These are phyloP conservation scores for Cistogaster globosa DNA, from an alignment of 2,888 invertebrate genomes.

Conservation along the genomic window DNA sequence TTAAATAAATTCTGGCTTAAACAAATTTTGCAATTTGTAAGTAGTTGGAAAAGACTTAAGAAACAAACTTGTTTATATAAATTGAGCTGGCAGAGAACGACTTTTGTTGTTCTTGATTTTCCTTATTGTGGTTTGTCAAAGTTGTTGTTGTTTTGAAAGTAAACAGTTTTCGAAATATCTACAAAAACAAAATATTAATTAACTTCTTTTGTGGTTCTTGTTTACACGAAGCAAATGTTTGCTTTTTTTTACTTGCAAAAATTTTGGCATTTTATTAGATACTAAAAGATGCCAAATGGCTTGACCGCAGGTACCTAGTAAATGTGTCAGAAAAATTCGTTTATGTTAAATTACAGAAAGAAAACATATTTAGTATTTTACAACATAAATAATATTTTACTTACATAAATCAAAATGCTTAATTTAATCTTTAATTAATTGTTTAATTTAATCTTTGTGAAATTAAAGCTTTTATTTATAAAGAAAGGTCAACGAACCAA, in stretches of 20 bases:
- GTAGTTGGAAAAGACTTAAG: slow-evolving; percentile 56
- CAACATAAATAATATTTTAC: no score
- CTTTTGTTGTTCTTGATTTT: slow-evolving; percentile 10
- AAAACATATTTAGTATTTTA: no score
- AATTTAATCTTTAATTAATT: no score
- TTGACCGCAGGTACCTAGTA: no score
- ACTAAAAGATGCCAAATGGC: no score
- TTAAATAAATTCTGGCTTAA: slow-evolving; percentile 65
- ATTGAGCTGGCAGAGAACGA: slow-evolving; percentile 10
- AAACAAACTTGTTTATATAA: slow-evolving; percentile 61
- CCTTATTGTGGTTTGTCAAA: not conserved
- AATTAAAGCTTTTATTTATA: no score
- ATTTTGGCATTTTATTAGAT: not conserved
- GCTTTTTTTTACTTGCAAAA: not conserved
- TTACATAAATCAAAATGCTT: no score
- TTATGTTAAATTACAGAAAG: no score
- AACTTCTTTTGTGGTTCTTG: slow-evolving; percentile 25
- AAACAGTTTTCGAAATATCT: not conserved
- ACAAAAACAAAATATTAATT: slow-evolving; percentile 4
- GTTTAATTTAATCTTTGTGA: no score
- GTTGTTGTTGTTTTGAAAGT: not conserved
- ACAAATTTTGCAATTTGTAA: slow-evolving; percentile 15
- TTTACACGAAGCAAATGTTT: slow-evolving; percentile 5
- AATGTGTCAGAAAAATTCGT: no score
- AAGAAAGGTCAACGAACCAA: no score